Conservation (phyloP, 2,888 invertebrate species). For the Fragum sueziense region DNA sequence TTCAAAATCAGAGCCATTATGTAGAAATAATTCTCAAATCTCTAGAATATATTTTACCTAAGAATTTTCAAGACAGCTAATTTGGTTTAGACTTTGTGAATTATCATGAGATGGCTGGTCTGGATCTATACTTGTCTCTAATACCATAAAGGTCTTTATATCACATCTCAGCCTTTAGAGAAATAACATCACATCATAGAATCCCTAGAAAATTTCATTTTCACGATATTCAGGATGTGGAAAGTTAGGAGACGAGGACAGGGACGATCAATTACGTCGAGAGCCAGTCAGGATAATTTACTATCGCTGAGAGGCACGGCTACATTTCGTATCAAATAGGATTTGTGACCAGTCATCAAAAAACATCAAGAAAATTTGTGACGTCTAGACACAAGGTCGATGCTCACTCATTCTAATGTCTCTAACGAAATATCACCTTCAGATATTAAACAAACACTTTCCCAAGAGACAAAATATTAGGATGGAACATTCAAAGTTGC, state of each 20-base stretch:
- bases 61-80: background rate
- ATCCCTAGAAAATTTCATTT: conserved; percentile 5
- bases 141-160: too few relatives aligned
- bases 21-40: too few relatives aligned
- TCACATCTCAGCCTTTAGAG: too few relatives aligned
- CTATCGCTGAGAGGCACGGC: conserved; percentile 13
- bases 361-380: background rate
- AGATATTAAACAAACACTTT: too few relatives aligned
- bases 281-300: conserved; percentile 20
- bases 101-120: too few relatives aligned
- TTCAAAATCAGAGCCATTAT: too few relatives aligned
- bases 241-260: conserved; percentile 11
- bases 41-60: too few relatives aligned
- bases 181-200: too few relatives aligned
- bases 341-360: conserved; percentile 25
- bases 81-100: background rate
- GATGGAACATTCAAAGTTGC: too few relatives aligned
- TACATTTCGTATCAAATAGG: conserved; percentile 24
- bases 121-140: too few relatives aligned
- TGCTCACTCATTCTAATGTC: background rate
- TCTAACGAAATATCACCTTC: background rate
- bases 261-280: conserved; percentile 23
- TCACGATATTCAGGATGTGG: background rate
- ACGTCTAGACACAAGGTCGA: background rate
- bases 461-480: too few relatives aligned